Evolutionary conservation across 2,113 vertebrate genomes (phyloP).

Genomic region (Pelecanus crispus): DNA sequence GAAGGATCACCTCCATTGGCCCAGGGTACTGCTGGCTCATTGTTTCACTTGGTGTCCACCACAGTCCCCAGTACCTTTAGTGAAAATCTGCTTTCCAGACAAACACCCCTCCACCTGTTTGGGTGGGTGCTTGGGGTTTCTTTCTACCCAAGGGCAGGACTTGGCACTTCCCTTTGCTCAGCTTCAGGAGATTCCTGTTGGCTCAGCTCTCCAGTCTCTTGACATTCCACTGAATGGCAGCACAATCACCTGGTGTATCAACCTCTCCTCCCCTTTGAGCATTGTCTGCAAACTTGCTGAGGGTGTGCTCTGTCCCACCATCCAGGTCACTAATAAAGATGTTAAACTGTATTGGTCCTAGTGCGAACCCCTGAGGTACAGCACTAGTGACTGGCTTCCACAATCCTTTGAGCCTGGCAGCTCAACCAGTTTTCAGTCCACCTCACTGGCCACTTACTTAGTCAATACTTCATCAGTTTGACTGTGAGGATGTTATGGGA

Average conservation of each 20-base stretch:
- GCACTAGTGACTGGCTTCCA: neutral
- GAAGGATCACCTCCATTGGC: neutral
- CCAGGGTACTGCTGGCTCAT: neutral
- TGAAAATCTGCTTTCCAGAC: neutral
- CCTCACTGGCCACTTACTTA: neutral
- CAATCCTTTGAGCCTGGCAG: neutral
- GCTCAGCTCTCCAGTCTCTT: neutral
- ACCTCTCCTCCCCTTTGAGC: neutral
- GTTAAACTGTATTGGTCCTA: neutral
- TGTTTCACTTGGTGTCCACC: neutral
- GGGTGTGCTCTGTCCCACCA: neutral
- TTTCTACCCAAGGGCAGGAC: neutral
- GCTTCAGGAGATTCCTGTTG: neutral
- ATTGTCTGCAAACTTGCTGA: neutral
- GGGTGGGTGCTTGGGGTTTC: neutral
- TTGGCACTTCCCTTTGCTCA: neutral
- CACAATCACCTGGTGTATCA: neutral
- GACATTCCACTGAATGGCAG: neutral
- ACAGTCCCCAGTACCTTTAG: neutral
- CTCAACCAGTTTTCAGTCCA: neutral
- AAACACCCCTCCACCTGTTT: neutral
- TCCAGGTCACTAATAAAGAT: neutral
- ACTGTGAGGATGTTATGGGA: neutral
- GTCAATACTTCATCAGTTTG: neutral
- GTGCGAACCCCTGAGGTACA: neutral